Base-by-base conservation (phyloP, 2,113 vertebrate species). In the Isichthys henryi region DNA sequence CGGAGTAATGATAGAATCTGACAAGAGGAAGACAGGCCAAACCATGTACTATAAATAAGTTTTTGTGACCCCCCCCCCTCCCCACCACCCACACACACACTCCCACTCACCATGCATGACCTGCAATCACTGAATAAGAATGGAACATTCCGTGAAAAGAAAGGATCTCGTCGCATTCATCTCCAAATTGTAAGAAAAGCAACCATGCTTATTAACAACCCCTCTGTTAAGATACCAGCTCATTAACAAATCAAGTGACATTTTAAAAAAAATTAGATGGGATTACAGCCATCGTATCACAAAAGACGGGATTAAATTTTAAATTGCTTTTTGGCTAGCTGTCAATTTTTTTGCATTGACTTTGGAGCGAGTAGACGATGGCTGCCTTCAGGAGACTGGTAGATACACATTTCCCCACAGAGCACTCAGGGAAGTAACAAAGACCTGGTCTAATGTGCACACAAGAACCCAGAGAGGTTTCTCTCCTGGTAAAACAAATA, bases 211-310 rank as follows among this genome's bases (percentile, higher is more conserved):
- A 46, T 52, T 53, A 23, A 56, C 19, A 84, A 39, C 27, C 23
- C 39, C 77, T 89, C 80, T 27, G 49, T 91, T 92, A 94, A 92
- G 95, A 96, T 95, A 93, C 95, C 95, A 93, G 95, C 95, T 95
- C 95, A 91, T 95, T 94, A 93, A 94, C 93, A 94, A 70, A 87
- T 56, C 2, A 27, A 50, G 10, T 35, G 35, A 70, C 45, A 48
- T 77, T 77, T 45, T 86, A 88, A 56, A 84, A 53, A 21, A 74
- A 21, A 17, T 3, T 3, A 39, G n/a, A 50, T 9, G 8, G 45
- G 9, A 77, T 74, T 45, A 77, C 46, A 90, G 58, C 35, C 15
- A 56, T 48, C n/a, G 5, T 31, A 89, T 35, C 11, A 23, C 2
- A n/a, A 89, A 88, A 48, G 53, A 89, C 89, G 77, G 89, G 86